Evolutionary conservation across 2,888 invertebrate genomes (phyloP), one percentile per base, ranked within the genome.

Genomic region (Hemaris fuciformis): DNA sequence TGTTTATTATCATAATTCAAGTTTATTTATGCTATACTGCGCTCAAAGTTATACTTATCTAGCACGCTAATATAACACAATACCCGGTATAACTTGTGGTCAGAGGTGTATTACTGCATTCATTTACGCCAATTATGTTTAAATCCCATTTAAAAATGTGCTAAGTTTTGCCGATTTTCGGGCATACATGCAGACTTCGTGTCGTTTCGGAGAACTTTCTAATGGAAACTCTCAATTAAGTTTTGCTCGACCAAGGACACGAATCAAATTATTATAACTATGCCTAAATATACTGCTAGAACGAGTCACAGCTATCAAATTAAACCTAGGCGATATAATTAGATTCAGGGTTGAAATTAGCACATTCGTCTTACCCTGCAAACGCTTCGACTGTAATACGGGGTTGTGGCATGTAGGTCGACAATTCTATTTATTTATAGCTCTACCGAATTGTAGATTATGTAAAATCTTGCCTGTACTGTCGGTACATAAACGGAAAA

Each of bases 341-440:
- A 31, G 53, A 53, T 53, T 53, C 18, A 31, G 53, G 53, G 27
- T 15, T 53, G 57, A 27, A 59, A 60, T 42, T 15, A 53, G 15
- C 18, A 10, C 53, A 53, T 53, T 18, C 10, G 53, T 53, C 27
- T 53, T 27, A 4, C 8, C 46, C 25, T n/a, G 8, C 18, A 27
- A 18, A 31, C 53, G 31, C 53, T 27, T 53, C 27, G 18, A n/a
- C 18, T 23, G 23, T n/a, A 59, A 7, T 56, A 46, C n/a, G 61
- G 57, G 48, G 66, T 60, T 59, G 65, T 71, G n/a, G n/a, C n/a
- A 67, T 67, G 71, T 71, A 66, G 69, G 68, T 64, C 68, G 73
- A 71, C 75, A 76, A 68, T 65, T 67, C 68, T 66, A 53, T 65
- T 63, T 75, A 75, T 75, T 74, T 75, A 76, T 75, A 67, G 76